Evolutionary conservation across 2,888 invertebrate species (phyloP).

Genomic region (Ophonus ardosiacus): DNA sequence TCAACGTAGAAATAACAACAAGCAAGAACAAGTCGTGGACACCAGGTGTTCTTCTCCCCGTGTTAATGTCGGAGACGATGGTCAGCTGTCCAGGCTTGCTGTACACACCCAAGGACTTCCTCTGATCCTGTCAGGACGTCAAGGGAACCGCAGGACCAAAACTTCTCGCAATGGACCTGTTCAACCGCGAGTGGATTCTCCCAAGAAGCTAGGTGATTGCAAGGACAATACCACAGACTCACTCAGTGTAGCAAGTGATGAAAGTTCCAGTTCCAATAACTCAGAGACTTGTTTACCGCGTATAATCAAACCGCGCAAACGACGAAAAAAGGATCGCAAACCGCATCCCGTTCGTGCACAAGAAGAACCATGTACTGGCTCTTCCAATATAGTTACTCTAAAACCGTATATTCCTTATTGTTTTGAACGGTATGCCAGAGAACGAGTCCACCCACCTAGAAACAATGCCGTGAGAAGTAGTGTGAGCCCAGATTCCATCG

Average conservation of each 20-base stretch:
- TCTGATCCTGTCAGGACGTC: conserved; percentile 85
- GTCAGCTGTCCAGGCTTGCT: conserved; percentile 84
- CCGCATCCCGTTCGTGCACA: conserved; percentile 73
- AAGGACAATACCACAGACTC: conserved; percentile 76
- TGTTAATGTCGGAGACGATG: conserved; percentile 68
- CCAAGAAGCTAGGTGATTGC: conserved; percentile 69
- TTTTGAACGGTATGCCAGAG: conserved; percentile 59
- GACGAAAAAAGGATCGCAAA: conserved; percentile 93
- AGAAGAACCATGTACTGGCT: conserved; percentile 29
- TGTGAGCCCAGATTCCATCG: not conserved
- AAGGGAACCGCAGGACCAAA: conserved; percentile 74
- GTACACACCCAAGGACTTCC: conserved; percentile 92
- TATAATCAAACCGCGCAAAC: conserved; percentile 92
- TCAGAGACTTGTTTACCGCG: conserved; percentile 89
- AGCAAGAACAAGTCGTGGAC: conserved; percentile 66
- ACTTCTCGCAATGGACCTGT: conserved; percentile 65
- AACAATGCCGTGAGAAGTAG: not conserved
- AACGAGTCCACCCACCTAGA: not conserved
- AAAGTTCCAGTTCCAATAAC: conserved; percentile 82
- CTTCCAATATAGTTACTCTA: conserved; percentile 68
- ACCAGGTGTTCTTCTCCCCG: conserved; percentile 66
- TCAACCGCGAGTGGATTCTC: conserved; percentile 70
- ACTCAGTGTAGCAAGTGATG: conserved; percentile 86
- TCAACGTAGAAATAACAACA: conserved; percentile 72
- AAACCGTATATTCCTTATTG: conserved; percentile 70